phyloP scores from a whole-genome alignment of 2,797 vertebrate genomes.

The Sebastes taczanowskii region DNA sequence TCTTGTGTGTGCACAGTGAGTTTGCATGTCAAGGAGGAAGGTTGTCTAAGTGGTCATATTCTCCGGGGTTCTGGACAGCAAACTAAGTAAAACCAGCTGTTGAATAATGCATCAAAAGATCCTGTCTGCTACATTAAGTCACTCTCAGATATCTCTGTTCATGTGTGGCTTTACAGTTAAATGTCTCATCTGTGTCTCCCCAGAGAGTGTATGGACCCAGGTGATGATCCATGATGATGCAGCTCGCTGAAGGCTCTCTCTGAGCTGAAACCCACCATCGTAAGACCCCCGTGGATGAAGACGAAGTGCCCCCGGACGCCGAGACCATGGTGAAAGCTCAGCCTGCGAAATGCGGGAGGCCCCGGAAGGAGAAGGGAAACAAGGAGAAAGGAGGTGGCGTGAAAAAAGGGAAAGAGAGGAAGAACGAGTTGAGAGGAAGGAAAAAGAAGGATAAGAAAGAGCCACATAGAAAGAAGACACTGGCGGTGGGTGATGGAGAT shows the following conservation, averaged over 20 bases:
- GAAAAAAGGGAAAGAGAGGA: constrained; percentile 49
- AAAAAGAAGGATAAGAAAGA: constrained; percentile 67
- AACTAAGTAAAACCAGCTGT: constrained; percentile 47
- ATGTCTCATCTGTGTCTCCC: constrained; percentile 58
- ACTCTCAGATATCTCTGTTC: constrained; percentile 2
- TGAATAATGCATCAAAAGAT: constrained; percentile 53
- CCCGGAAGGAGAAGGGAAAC: constrained; percentile 59
- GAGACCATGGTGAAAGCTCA: constrained; percentile 82
- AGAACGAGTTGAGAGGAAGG: constrained; percentile 58
- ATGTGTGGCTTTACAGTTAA: constrained; percentile 1
- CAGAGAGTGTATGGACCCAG: constrained; percentile 75
- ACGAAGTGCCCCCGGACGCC: constrained; percentile 63
- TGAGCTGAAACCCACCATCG: constrained; percentile 66
- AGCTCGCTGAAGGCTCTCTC: constrained; percentile 56
- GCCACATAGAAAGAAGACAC: constrained; percentile 77
- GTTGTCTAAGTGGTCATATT: constrained; percentile 29
- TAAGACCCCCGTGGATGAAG: constrained; percentile 64
- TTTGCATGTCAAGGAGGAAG: constrained; percentile 28
- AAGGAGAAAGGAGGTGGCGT: constrained; percentile 40
- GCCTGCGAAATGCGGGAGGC: constrained; percentile 54
- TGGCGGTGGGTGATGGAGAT: constrained; percentile 76
- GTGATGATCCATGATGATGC: constrained; percentile 72
- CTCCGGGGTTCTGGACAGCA: constrained; percentile 24
- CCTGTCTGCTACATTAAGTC: constrained; percentile 39
- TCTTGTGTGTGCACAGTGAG: constrained; percentile 2